A percentile compares a stretch with the other conserved stretches of the same genome.
phyloP scores from a whole-genome alignment of 2,113 vertebrate species.

The Oncorhynchus tshawytscha region DNA sequence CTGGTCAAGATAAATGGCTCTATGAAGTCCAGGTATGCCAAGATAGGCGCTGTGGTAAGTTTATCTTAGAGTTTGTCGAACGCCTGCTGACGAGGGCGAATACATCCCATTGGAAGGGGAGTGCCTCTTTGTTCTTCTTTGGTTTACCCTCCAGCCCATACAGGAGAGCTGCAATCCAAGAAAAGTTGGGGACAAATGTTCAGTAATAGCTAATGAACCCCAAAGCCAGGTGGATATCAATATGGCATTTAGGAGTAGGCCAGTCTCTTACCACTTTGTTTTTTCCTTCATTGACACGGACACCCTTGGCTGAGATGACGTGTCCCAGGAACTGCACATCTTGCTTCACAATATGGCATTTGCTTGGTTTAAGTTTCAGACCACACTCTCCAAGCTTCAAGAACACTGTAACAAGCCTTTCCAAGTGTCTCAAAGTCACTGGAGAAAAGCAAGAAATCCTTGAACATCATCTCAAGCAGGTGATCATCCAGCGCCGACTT shows the following conservation, averaged over 20 bases:
- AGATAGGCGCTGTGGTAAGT: too few relatives aligned
- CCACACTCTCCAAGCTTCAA: neutral
- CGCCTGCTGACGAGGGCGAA: too few relatives aligned
- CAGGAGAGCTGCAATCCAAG: neutral
- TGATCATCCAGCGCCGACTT: constrained; percentile 14
- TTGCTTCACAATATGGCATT: neutral
- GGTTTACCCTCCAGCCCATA: too few relatives aligned
- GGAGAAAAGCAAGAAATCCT: neutral
- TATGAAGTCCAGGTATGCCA: neutral
- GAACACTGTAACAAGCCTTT: constrained; percentile 8
- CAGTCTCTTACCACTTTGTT: neutral
- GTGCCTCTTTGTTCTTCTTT: too few relatives aligned
- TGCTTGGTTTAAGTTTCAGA: constrained; percentile 9
- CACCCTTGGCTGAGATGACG: neutral
- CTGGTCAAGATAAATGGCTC: too few relatives aligned
- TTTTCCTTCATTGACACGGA: neutral
- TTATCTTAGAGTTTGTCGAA: too few relatives aligned
- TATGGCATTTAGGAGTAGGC: constrained; percentile 5
- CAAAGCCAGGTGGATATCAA: constrained; percentile 13
- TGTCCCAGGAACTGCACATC: constrained; percentile 14
- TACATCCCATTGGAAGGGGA: too few relatives aligned
- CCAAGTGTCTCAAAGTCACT: constrained; percentile 2
- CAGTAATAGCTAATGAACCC: constrained; percentile 24
- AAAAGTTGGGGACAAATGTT: constrained; percentile 11
- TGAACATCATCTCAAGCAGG: constrained; percentile 1